phyloP scores from a whole-genome alignment of 2,797 vertebrate species.

The Anas bernieri region DNA sequence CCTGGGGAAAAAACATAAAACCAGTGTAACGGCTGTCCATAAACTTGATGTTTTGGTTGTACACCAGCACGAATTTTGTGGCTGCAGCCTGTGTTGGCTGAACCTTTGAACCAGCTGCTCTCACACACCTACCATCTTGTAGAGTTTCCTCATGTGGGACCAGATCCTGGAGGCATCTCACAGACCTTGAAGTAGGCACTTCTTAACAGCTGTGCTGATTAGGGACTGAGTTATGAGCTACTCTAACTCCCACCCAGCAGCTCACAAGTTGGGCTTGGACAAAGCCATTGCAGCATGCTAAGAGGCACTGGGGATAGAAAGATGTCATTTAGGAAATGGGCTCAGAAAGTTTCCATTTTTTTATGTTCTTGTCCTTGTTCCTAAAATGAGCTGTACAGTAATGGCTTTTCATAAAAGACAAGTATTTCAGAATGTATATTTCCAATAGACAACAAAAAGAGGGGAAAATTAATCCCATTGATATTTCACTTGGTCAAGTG shows the following conservation, averaged over 20 bases:
- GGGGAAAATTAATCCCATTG: background rate
- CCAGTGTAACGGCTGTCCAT: background rate
- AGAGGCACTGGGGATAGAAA: background rate
- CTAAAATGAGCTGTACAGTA: background rate
- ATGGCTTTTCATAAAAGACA: background rate
- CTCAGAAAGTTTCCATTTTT: background rate
- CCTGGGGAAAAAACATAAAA: background rate
- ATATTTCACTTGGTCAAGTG: background rate
- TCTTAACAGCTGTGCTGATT: background rate
- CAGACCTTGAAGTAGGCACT: background rate
- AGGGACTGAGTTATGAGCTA: background rate
- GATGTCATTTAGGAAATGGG: background rate
- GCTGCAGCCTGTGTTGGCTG: background rate
- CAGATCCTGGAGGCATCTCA: background rate
- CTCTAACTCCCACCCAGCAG: background rate
- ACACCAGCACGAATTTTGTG: background rate
- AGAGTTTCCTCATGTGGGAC: background rate
- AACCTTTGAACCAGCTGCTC: background rate
- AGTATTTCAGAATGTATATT: background rate
- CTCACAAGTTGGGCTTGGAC: accelerated
- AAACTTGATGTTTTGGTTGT: background rate
- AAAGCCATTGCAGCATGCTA: background rate
- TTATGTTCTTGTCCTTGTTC: accelerated
- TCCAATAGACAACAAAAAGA: background rate
- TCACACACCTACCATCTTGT: background rate